Percentiles rank a stretch among this genome's conserved stretches.
These are phyloP conservation scores for Macrosiphum euphorbiae DNA, from an alignment of 2,888 invertebrate genomes.

Conservation along the genomic window DNA sequence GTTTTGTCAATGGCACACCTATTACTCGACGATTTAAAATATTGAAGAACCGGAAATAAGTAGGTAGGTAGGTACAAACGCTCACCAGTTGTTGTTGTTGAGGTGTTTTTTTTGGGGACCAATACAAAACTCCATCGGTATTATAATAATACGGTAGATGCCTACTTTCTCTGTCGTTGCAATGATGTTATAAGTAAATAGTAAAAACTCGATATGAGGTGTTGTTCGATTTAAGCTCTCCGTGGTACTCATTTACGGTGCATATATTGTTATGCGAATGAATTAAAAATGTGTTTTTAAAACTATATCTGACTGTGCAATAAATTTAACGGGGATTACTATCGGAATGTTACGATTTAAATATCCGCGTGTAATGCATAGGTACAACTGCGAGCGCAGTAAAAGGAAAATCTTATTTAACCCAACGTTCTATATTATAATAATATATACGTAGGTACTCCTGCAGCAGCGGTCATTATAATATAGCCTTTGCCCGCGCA, in stretches of 20 bases:
- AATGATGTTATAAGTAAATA: not conserved
- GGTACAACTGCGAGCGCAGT: not conserved
- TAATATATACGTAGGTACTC: not conserved
- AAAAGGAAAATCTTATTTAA: not conserved
- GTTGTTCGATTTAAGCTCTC: not conserved
- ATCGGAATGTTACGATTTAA: slow-evolving; percentile 30
- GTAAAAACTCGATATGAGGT: not conserved
- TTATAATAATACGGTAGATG: not conserved
- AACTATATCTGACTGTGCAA: slow-evolving; percentile 5
- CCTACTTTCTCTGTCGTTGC: not conserved
- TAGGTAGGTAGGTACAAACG: not conserved
- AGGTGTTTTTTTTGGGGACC: not conserved
- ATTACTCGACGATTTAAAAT: not conserved
- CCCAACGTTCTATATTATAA: not conserved
- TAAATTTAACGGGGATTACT: slow-evolving; percentile 39
- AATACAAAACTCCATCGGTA: not conserved
- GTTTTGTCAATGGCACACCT: not conserved
- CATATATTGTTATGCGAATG: not conserved
- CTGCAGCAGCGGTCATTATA: slow-evolving; percentile 8
- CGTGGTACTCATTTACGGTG: not conserved
- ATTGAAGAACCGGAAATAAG: not conserved
- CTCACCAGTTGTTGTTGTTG: not conserved
- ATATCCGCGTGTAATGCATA: not conserved
- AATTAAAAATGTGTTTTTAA: slow-evolving; percentile 41
- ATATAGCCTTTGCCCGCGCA: not conserved